Evolutionary conservation across 2,113 vertebrate genomes (phyloP), one percentile per base, ranked within the genome.

Genomic region (Marmota monax): DNA sequence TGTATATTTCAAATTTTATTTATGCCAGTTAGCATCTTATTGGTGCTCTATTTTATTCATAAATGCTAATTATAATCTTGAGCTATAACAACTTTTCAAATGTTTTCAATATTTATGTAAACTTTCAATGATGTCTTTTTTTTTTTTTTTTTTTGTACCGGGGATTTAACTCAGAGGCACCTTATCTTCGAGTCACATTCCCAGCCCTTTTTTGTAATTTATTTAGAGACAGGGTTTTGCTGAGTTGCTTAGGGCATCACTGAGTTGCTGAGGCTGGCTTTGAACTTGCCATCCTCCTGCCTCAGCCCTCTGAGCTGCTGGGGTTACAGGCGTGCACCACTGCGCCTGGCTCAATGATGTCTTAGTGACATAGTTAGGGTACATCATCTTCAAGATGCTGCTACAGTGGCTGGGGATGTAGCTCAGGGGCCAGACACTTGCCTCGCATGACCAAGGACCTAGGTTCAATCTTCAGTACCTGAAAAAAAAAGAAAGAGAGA

Each of bases 1-100:
- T 8, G n/a, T 56, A 92, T 12, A 88, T 72, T 96, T 96, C 25
- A 85, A 58, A 90, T 80, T 90, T 86, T 95, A 34, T 84, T 85
- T 94, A 65, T 88, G 61, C 7, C 80, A 72, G 13, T 90, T 88
- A 90, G 1, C 48, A 37, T 56, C 51, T 88, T 77, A 77, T 32
- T 88, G 29, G 12, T 61, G 90, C 45, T 79, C 32, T 63, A 48
- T 45, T 90, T 9, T 58, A 73, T 51, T 94, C 76, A 76, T 58
- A 96, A 84, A 88, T 88, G 32, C 8, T 84, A 67, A 92, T 63
- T 78, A 20, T 88, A 80, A 78, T 93, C 20, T 77, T 76, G 9
- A 84, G 14, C 4, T 5, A 51, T 74, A 82, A 92, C 6, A 37
- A 7, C 25, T 94, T 79, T 7, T 91, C 27, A 61, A 39, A 48